Evolutionary conservation across 2,888 invertebrate species (phyloP), one percentile per base, ranked within the genome.

Genomic region (Drosophila anceps): DNA sequence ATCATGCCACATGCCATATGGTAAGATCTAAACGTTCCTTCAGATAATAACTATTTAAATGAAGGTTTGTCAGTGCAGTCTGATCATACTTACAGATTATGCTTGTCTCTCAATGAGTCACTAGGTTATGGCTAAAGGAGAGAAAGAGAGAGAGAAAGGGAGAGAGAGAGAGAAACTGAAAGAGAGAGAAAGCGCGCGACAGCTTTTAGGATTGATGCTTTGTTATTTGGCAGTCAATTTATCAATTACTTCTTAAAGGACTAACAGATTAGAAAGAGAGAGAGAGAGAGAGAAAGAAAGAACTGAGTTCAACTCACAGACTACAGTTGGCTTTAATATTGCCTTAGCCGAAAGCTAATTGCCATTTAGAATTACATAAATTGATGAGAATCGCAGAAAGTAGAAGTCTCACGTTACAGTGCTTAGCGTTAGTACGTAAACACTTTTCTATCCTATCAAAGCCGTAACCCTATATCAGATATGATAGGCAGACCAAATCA

Each of bases 1-100:
- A 15, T 8, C 43, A 41, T 41, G 46, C 39, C 29, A 7, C 63
- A 3, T 62, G 76, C 29, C 59, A 29, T 27, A 15, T 61, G 58
- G 75, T 76, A 54, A 39, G 64, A 18, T 31, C 10, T 12, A 0
- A 12, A 3, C 8, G 2, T 2, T 39, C 6, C n/a, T 39, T 39
- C 15, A 4, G 9, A 6, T 24, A 24, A 24, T 24, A 24, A 2
- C 13, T 13, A 35, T 35, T 13, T 13, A 35, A 4, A 2, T 1
- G 13, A 1, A 35, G 39, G 1, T 10, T 33, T 33, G 33, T 13
- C 4, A 13, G 6, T 37, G 37, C 5, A 37, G 15, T 0, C 7
- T 39, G n/a, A 24, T 24, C 24, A 24, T 4, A 24, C 24, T 24
- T 24, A 24, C 24, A 24, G 24, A 2, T 24, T 2, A 24, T 3